Conservation (phyloP, 2,797 vertebrate species). For the Rhynchotus rufescens region DNA sequence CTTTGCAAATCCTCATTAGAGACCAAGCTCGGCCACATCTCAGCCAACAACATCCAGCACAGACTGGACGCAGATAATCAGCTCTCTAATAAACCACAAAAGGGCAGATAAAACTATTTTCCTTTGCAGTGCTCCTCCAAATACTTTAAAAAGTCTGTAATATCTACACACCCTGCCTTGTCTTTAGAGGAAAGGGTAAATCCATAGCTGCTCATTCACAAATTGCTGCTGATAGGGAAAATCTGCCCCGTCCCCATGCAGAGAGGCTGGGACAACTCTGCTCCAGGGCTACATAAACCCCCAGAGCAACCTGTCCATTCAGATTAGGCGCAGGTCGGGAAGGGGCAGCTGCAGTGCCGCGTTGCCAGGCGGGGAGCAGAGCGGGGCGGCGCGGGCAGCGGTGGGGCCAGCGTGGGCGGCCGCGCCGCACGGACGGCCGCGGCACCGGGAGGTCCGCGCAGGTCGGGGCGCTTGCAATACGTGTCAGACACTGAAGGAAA, state of each 20-base stretch:
- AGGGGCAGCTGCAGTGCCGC: fast-evolving
- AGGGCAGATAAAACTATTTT: neutral
- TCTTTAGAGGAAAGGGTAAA: neutral
- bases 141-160: neutral
- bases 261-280: neutral
- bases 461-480: neutral
- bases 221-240: neutral
- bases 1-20: neutral
- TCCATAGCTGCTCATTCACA: no score
- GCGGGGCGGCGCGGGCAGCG: neutral
- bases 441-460: neutral
- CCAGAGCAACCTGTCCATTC: neutral
- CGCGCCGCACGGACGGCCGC: neutral
- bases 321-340: neutral
- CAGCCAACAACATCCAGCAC: neutral
- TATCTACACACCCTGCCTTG: neutral
- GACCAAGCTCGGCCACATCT: neutral
- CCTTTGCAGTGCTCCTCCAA: neutral
- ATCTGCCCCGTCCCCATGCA: neutral
- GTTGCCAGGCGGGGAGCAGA: neutral
- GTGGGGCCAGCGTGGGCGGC: neutral
- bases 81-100: neutral
- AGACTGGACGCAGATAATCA: neutral
- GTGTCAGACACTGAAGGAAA: neutral
- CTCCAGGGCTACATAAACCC: neutral